Conservation (phyloP, 2,113 vertebrate species). For the Eclectus roratus region DNA sequence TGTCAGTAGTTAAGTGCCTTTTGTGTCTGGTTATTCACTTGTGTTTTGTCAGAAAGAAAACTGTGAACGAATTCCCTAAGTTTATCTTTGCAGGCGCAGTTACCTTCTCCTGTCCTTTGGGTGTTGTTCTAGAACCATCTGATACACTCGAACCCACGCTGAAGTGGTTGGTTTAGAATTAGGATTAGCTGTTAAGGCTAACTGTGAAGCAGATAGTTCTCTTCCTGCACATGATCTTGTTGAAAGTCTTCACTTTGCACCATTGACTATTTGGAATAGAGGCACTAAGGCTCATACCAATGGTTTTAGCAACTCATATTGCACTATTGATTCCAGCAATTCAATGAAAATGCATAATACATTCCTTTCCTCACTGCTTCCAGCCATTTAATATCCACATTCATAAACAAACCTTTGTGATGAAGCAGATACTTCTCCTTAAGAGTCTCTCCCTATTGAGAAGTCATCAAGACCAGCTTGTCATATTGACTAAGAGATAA, state of each 20-base stretch:
- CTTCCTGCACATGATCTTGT: neutral
- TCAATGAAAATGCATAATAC: neutral
- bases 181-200: neutral
- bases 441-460: slow-evolving; percentile 12
- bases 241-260: neutral
- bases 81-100: neutral
- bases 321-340: neutral
- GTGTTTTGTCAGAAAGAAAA: slow-evolving; percentile 2
- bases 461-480: slow-evolving; percentile 68
- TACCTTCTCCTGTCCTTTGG: neutral
- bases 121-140: neutral
- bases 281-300: neutral
- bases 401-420: slow-evolving; percentile 15
- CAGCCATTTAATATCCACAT: neutral
- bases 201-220: neutral
- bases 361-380: neutral
- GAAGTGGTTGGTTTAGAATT: neutral
- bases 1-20: neutral
- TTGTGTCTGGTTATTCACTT: neutral
- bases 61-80: neutral
- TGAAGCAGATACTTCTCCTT: neutral
- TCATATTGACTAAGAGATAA: slow-evolving; percentile 72
- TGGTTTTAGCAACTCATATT: neutral
- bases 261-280: neutral
- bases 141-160: neutral